phyloP scores from a whole-genome alignment of 2,113 vertebrate genomes.

The Pungitius pungitius region DNA sequence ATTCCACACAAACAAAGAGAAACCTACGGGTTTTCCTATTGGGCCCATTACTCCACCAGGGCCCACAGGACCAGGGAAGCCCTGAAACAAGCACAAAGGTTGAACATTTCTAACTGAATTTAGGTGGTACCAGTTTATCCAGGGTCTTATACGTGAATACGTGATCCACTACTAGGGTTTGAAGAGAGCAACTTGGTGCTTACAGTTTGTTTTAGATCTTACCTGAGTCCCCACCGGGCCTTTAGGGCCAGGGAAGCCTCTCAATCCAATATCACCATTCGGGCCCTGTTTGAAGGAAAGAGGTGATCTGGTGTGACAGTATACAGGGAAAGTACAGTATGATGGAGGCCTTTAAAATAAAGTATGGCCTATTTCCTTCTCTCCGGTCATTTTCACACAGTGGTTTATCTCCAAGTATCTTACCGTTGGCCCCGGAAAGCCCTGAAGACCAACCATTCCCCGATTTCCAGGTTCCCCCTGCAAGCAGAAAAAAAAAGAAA shows the following conservation, averaged over 20 bases:
- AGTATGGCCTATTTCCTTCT: not conserved
- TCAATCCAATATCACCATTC: slow-evolving; percentile 85
- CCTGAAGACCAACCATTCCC: slow-evolving; percentile 91
- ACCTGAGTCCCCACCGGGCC: slow-evolving; percentile 89
- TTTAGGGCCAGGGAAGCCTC: slow-evolving; percentile 89
- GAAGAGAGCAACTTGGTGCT: too few species aligned
- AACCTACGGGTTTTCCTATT: slow-evolving; percentile 88
- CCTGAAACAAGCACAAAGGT: slow-evolving; percentile 80
- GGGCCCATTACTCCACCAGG: slow-evolving; percentile 89
- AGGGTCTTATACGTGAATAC: too few species aligned
- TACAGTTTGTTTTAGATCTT: slow-evolving; percentile 67
- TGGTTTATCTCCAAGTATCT: slow-evolving; percentile 36
- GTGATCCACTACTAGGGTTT: too few species aligned
- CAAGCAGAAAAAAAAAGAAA: slow-evolving; percentile 46
- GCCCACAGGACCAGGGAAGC: slow-evolving; percentile 88
- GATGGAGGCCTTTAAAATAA: not conserved
- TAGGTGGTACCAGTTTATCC: not conserved
- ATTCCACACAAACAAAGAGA: slow-evolving; percentile 1
- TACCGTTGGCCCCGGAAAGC: slow-evolving; percentile 95
- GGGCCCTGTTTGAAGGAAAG: slow-evolving; percentile 85
- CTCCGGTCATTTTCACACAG: not conserved
- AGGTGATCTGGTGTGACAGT: not conserved
- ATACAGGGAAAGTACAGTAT: not conserved
- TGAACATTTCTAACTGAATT: slow-evolving; percentile 18
- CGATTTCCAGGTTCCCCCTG: slow-evolving; percentile 91